A percentile compares a stretch with the other conserved stretches of the same genome.
These are phyloP conservation scores for Aphis craccivora DNA, from an alignment of 1,140 invertebrate species.

Conservation along the genomic window DNA sequence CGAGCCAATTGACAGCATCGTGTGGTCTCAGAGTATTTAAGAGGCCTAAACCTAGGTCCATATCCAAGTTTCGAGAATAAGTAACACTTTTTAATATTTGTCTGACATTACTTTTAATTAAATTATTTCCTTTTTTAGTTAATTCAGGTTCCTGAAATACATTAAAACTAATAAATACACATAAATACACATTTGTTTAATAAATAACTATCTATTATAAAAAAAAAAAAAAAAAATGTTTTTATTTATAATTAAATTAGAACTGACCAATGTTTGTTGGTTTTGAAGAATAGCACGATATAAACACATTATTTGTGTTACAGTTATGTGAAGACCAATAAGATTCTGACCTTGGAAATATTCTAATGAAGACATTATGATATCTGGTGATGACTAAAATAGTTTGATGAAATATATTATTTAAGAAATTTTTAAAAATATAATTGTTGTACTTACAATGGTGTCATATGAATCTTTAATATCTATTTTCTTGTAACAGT, in stretches of 20 bases:
- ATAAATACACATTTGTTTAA: neutral
- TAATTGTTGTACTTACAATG: constrained; percentile 29
- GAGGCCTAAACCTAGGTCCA: constrained; percentile 57
- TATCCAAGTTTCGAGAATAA: constrained; percentile 50
- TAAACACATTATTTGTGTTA: constrained; percentile 44
- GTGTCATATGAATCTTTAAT: neutral
- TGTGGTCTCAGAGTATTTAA: constrained; percentile 46
- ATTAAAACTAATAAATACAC: neutral
- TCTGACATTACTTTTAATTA: constrained; percentile 48
- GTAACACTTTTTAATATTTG: constrained; percentile 54
- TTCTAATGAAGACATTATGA: constrained; percentile 48
- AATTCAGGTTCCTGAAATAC: constrained; percentile 42
- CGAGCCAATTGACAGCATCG: constrained; percentile 51
- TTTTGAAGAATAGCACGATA: constrained; percentile 46
- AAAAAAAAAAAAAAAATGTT: neutral
- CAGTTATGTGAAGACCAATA: constrained; percentile 49
- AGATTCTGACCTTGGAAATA: constrained; percentile 54
- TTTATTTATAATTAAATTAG: neutral
- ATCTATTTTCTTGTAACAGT: constrained; percentile 31
- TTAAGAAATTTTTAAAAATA: neutral
- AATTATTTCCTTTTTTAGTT: constrained; percentile 40
- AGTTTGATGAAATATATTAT: neutral
- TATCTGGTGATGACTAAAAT: constrained; percentile 38
- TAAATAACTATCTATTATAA: neutral
- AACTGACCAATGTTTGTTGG: constrained; percentile 33